Evolutionary conservation across 2,797 vertebrate species (phyloP).

Genomic region (Caiman crocodilus): DNA sequence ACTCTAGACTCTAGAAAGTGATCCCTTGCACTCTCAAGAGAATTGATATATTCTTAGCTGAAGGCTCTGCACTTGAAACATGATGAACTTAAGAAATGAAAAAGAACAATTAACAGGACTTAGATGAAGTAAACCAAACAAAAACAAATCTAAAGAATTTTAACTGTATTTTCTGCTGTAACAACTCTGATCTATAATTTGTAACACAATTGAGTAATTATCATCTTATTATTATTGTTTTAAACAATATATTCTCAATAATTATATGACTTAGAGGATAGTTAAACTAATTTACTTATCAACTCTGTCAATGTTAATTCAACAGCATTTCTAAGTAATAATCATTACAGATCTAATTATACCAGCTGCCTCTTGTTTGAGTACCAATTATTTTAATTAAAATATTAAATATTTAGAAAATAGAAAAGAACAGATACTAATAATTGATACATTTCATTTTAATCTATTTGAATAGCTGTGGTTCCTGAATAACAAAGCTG

Average conservation of each 20-base stretch:
- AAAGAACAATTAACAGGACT: not conserved
- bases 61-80: not conserved
- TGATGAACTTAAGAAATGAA: not conserved
- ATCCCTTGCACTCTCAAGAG: not conserved
- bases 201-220: constrained; percentile 22
- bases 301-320: constrained; percentile 57
- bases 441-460: constrained; percentile 48
- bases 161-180: not conserved
- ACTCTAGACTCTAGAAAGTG: not conserved
- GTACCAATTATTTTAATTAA: constrained; percentile 73
- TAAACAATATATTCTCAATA: constrained; percentile 31
- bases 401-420: constrained; percentile 76
- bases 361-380: constrained; percentile 43
- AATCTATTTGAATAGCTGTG: constrained; percentile 43
- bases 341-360: constrained; percentile 71
- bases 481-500: constrained; percentile 41
- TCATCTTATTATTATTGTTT: not conserved
- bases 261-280: constrained; percentile 9
- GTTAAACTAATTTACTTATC: constrained; percentile 41
- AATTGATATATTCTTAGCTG: not conserved
- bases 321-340: constrained; percentile 57
- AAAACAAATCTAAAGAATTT: not conserved
- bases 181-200: not conserved
- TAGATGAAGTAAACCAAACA: not conserved
- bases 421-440: constrained; percentile 52